phyloP scores from a whole-genome alignment of 2,113 vertebrate genomes.

The Myotis brandtii region DNA sequence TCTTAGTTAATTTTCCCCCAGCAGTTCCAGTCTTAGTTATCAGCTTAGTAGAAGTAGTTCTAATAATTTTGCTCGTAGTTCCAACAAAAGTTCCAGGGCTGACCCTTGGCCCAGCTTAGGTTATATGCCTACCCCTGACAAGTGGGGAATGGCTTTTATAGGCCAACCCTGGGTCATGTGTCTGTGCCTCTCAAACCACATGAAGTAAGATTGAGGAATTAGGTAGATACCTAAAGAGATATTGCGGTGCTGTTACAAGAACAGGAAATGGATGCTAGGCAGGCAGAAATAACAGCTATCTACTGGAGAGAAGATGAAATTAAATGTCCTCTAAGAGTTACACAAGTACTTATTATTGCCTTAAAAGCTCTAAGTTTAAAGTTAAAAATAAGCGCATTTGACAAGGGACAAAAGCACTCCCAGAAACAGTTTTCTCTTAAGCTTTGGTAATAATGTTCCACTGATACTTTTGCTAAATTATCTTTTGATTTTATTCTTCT shows the following conservation, averaged over 20 bases:
- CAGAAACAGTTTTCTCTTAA: slow-evolving; percentile 1
- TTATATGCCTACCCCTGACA: background rate
- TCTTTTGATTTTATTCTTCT: background rate
- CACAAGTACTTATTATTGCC: background rate
- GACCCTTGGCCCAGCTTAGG: background rate
- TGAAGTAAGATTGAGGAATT: background rate
- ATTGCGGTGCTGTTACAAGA: background rate
- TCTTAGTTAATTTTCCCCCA: background rate
- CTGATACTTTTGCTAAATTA: background rate
- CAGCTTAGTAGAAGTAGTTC: background rate
- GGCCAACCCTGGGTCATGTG: background rate
- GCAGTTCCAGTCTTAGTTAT: background rate
- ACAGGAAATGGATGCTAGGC: background rate
- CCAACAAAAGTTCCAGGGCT: background rate
- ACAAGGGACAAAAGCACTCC: background rate
- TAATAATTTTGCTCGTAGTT: background rate
- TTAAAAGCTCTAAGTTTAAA: background rate
- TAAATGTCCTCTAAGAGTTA: background rate
- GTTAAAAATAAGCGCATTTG: background rate
- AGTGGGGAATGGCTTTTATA: background rate
- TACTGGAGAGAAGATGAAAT: background rate
- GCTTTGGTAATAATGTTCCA: background rate
- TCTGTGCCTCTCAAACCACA: background rate
- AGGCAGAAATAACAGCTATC: background rate
- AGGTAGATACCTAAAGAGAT: background rate